These are phyloP conservation scores for Deroplatys truncata DNA, from an alignment of 2,888 invertebrate species.

Conservation along the genomic window DNA sequence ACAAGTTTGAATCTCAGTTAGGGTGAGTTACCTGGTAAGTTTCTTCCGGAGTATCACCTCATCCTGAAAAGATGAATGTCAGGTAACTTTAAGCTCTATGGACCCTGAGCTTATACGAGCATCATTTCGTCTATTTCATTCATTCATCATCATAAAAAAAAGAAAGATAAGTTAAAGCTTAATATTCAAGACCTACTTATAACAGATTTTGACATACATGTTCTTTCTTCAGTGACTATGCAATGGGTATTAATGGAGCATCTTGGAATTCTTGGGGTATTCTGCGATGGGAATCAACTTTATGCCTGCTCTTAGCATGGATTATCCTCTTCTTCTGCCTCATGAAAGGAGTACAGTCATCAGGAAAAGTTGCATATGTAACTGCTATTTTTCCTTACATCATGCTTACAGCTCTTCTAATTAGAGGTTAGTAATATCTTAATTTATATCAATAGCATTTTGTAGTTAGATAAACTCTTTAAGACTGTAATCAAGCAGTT, in stretches of 20 bases:
- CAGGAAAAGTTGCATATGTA: conserved; percentile 33
- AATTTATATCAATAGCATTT: neutral
- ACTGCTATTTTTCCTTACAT: conserved; percentile 29
- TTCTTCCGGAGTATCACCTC: too few species aligned
- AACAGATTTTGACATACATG: neutral
- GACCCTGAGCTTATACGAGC: too few species aligned
- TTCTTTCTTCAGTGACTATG: conserved; percentile 23
- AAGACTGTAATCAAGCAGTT: too few species aligned
- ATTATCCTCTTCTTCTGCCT: conserved; percentile 36
- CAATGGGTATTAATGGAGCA: conserved; percentile 34
- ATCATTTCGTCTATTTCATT: too few species aligned
- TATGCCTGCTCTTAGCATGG: conserved; percentile 48
- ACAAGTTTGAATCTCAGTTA: too few species aligned
- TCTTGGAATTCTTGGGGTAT: conserved; percentile 37
- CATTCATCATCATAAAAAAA: too few species aligned
- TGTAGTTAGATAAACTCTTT: too few species aligned
- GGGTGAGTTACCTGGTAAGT: too few species aligned
- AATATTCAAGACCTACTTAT: too few species aligned
- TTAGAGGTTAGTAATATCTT: conserved; percentile 28
- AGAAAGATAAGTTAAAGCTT: neutral
- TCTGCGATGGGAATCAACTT: conserved; percentile 46
- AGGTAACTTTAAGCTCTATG: too few species aligned
- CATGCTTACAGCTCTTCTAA: conserved; percentile 26
- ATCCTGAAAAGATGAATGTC: too few species aligned
- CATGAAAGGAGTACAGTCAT: conserved; percentile 36